Base-by-base conservation (phyloP, 2,113 vertebrate species). In the Hydrochoerus hydrochaeris region DNA sequence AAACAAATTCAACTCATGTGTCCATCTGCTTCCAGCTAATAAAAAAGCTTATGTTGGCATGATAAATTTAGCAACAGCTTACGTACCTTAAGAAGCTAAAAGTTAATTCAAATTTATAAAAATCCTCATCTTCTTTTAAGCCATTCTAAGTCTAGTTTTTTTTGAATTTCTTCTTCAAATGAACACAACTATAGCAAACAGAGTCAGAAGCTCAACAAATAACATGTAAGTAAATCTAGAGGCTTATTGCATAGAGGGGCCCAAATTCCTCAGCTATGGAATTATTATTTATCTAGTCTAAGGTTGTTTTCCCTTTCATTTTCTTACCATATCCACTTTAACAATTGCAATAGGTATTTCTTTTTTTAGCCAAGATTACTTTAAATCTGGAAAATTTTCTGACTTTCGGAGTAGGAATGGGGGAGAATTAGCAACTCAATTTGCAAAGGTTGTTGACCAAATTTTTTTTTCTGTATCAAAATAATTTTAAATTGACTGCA, bases 361-460 rank as follows among this genome's bases (percentile, higher is more conserved):
- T 69, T n/a, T 19, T 69, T n/a, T 69, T 20, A 41, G n/a, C n/a
- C 19, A 71, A 71, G 69, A 41, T 73, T 73, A 41, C 69, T 73
- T 41, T 73, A 41, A 85, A 92, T 28, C 54, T 84, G 87, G 62
- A 63, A 44, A 90, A 44, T 38, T n/a, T 95, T 96, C 85, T 77
- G 22, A n/a, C 17, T 63, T 77, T 85, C 49, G 91, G 44, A 77
- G 26, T 30, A 5, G 24, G 3, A 7, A 2, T 32, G 1, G 4
- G 13, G 71, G 0, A 49, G 69, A 41, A 87, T 44, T 85, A 62
- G 30, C 77, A 13, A 58, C 13, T 91, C 71, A n/a, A 57, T 87
- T 94, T 92, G 17, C 30, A 78, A 67, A 90, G 41, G 24, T 30
- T 71, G 46, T 41, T n/a, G 26, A 30, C n/a, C 14, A 69, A 20